Evolutionary conservation across 1,140 invertebrate species (phyloP).

Genomic region (Panulirus ornatus): DNA sequence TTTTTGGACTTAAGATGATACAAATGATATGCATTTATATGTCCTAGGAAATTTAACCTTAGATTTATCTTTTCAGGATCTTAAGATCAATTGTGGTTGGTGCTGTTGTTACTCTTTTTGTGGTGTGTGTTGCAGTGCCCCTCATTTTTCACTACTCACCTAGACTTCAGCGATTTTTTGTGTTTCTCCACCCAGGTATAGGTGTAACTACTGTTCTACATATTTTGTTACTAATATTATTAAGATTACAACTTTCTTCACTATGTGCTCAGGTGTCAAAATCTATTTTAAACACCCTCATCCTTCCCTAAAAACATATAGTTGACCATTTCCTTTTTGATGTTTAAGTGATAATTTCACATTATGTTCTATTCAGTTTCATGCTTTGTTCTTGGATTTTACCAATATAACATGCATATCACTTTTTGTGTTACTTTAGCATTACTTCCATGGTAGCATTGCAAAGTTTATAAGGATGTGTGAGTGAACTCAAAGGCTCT

Average conservation of each 20-base stretch:
- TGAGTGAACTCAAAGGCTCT: no score
- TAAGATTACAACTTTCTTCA: not conserved
- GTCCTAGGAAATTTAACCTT: not conserved
- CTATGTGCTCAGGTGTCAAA: not conserved
- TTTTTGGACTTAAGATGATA: not conserved
- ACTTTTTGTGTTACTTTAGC: no score
- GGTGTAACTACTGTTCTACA: not conserved
- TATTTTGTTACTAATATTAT: not conserved
- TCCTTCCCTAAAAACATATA: not conserved
- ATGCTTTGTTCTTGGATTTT: no score
- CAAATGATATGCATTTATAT: not conserved
- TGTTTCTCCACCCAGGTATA: conserved; percentile 24
- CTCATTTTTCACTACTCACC: conserved; percentile 36
- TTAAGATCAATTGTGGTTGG: not conserved
- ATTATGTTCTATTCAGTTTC: not conserved
- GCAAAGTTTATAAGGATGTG: no score
- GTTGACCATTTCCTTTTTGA: not conserved
- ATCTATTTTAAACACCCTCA: not conserved
- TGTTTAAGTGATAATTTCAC: not conserved
- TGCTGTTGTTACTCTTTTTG: not conserved
- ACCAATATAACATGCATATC: no score
- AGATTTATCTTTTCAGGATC: not conserved
- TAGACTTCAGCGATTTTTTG: conserved; percentile 4
- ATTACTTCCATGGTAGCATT: no score
- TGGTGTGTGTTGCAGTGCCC: conserved; percentile 1